Evolutionary conservation across 1,140 invertebrate genomes (phyloP).

Genomic region (Druon quercuslanigerum): DNA sequence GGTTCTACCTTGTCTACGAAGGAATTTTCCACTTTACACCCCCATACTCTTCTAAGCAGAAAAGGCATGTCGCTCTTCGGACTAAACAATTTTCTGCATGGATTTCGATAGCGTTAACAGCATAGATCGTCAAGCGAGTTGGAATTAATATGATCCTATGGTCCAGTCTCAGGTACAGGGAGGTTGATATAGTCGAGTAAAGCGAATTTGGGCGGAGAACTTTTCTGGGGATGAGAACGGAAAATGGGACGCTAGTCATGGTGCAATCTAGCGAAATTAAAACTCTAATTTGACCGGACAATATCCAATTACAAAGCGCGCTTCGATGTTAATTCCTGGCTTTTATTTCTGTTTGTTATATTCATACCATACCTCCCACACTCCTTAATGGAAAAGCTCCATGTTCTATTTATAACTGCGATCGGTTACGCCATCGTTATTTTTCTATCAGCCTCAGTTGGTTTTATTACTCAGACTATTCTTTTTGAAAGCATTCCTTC

Average conservation of each 20-base stretch:
- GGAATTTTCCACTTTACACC: slow-evolving; percentile 34
- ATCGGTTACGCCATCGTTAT: slow-evolving; percentile 12
- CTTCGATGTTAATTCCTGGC: slow-evolving; percentile 67
- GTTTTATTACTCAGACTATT: background rate
- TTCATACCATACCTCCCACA: background rate
- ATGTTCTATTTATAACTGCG: background rate
- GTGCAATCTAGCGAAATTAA: slow-evolving; percentile 70
- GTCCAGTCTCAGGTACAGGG: slow-evolving; percentile 15
- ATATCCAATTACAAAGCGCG: slow-evolving; percentile 70
- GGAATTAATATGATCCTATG: slow-evolving; percentile 38
- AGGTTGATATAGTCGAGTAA: background rate
- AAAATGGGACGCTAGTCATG: slow-evolving; percentile 49
- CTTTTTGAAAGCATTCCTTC: background rate
- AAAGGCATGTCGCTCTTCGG: background rate
- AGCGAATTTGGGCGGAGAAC: slow-evolving; percentile 18
- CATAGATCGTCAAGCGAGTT: slow-evolving; percentile 46
- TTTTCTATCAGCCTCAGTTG: slow-evolving; percentile 17
- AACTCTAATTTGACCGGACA: slow-evolving; percentile 72
- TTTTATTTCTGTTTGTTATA: slow-evolving; percentile 61
- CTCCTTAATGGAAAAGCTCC: background rate
- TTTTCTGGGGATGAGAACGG: slow-evolving; percentile 32
- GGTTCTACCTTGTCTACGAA: slow-evolving; percentile 28
- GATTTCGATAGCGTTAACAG: slow-evolving; percentile 32
- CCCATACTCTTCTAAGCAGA: background rate
- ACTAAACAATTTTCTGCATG: slow-evolving; percentile 4